phyloP scores from a whole-genome alignment of 2,113 vertebrate species.

The Asarcornis scutulata region DNA sequence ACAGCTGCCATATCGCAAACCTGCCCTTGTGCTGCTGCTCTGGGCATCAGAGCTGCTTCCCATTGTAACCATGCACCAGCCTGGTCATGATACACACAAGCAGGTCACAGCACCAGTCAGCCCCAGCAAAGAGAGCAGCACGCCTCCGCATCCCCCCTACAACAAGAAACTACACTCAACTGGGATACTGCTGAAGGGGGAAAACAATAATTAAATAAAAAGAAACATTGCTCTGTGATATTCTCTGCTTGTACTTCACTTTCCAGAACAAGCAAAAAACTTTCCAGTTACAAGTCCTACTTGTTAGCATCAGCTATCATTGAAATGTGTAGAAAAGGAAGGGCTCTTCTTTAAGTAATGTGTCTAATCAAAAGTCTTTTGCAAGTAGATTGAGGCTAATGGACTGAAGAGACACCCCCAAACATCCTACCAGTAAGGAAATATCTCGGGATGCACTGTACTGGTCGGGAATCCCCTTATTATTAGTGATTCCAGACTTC shows the following conservation, averaged over 20 bases:
- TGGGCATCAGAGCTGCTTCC: neutral
- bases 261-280: neutral
- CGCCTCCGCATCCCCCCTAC: neutral
- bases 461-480: neutral
- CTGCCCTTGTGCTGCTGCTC: neutral
- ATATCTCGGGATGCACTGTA: neutral
- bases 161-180: neutral
- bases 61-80: neutral
- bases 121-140: neutral
- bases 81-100: neutral
- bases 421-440: neutral
- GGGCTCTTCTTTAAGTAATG: neutral
- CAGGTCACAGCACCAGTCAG: neutral
- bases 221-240: neutral
- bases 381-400: neutral
- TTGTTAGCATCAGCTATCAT: neutral
- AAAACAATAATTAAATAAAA: neutral
- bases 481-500: neutral
- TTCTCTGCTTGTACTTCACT: neutral
- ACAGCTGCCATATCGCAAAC: fast-evolving
- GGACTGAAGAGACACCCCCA: neutral
- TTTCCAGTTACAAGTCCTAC: neutral
- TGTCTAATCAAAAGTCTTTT: neutral
- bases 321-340: neutral
- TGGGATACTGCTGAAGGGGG: neutral